Percentiles rank a stretch among this genome's conserved stretches.
These are phyloP conservation scores for Hypotaenidia philippensis DNA, from an alignment of 2,797 vertebrate species.

Conservation along the genomic window DNA sequence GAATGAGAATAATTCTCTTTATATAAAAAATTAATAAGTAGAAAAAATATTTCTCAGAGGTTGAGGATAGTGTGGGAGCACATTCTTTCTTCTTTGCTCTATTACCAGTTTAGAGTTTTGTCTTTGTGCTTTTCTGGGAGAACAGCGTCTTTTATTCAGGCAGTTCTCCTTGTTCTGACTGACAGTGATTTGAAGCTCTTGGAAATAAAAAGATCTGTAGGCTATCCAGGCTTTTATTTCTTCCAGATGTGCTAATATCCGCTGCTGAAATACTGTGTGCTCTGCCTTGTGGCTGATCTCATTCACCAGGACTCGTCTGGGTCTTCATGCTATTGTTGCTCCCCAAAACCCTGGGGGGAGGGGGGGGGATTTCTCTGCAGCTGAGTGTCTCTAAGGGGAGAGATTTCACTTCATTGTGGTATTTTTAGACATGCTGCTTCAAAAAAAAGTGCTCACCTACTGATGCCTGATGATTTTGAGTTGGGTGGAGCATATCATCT, in stretches of 20 bases:
- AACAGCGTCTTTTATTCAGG: not conserved
- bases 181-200: not conserved
- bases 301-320: not conserved
- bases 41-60: not conserved
- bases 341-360: not conserved
- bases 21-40: not conserved
- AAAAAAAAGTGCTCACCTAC: not conserved
- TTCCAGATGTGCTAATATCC: not conserved
- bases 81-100: not conserved
- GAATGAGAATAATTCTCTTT: not conserved
- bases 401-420: not conserved
- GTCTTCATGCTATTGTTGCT: not conserved
- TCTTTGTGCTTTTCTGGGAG: not conserved
- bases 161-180: not conserved
- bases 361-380: not conserved
- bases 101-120: not conserved
- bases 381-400: not conserved
- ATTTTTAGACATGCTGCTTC: not conserved
- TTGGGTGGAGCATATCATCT: not conserved
- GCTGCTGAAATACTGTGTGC: not conserved
- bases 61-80: not conserved
- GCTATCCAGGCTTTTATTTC: not conserved
- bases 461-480: not conserved
- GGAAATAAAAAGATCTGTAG: not conserved
- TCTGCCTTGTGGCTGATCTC: not conserved